These are phyloP conservation scores for Brachionus plicatilis DNA, from an alignment of 1,140 invertebrate species.

Conservation along the genomic window DNA sequence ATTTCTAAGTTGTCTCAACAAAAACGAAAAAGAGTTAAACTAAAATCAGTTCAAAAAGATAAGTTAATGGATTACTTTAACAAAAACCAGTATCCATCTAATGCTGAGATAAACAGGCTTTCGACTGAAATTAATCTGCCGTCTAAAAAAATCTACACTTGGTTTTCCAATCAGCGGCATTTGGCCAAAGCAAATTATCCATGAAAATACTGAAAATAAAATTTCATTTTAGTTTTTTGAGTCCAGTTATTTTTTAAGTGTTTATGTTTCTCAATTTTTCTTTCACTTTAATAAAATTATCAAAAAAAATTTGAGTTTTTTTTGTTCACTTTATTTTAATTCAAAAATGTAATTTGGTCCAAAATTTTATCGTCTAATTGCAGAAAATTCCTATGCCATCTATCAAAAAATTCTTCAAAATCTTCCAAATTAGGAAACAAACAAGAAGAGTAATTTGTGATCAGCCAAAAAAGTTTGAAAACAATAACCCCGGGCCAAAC, in stretches of 20 bases:
- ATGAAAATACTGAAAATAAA: neutral
- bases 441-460: neutral
- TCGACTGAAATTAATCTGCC: constrained; percentile 15
- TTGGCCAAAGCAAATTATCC: neutral
- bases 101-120: constrained; percentile 3
- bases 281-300: neutral
- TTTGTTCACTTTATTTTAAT: neutral
- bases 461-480: neutral
- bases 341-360: constrained; percentile 24
- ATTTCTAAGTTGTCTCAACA: neutral
- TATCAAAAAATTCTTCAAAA: constrained; percentile 11
- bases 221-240: neutral
- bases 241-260: neutral
- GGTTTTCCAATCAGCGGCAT: constrained; percentile 36
- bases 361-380: constrained; percentile 18
- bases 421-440: constrained; percentile 28
- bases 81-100: constrained; percentile 23
- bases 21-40: constrained; percentile 34
- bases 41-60: constrained; percentile 18
- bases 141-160: constrained; percentile 4
- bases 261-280: constrained; percentile 5
- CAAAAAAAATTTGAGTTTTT: neutral
- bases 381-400: neutral
- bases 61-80: neutral
- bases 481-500: neutral